Evolutionary conservation across 2,888 invertebrate genomes (phyloP), one percentile per base, ranked within the genome.

Genomic region (Noctua pronuba): DNA sequence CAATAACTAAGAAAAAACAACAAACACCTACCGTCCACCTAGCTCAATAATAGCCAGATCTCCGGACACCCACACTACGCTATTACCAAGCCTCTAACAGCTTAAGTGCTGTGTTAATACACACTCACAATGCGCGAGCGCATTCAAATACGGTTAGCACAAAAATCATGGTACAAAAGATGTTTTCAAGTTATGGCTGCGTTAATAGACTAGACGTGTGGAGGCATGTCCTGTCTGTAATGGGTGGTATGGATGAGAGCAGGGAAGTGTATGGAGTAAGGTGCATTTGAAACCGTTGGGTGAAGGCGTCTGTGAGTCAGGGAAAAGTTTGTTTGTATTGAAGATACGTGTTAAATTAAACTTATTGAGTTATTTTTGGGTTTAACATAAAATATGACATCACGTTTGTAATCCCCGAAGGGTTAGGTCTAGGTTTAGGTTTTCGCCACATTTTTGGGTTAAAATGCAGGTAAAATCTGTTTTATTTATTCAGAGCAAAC

Each of bases 31-130:
- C 65, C 13, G 31, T 65, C n/a, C 38, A 72, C 77, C 75, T 49
- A 73, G 72, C 69, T 75, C 75, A 84, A 77, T 77, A 79, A 83
- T 72, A 86, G 77, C 72, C 38, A 76, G 71, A 79, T 82, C 78
- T 41, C 69, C 58, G 89, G 84, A 92, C 94, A 93, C 94, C 94
- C 94, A 94, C 92, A 90, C 89, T 81, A 87, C 89, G 84, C 89
- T 86, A 88, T 89, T 88, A 88, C 89, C 79, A 82, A 91, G 91
- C 91, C 88, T 94, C 94, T 95, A 95, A 95, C 93, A 93, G 89
- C 88, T 94, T 94, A 94, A 95, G 95, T 94, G 95, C 93, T 90
- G 89, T 92, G 95, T 93, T 95, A 95, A 95, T 92, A 93, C 87
- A 84, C 78, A 80, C 84, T 83, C 91, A 92, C 92, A 93, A 92